These are phyloP conservation scores for Eupelmus urozonus DNA, from an alignment of 2,888 invertebrate genomes.

Conservation along the genomic window DNA sequence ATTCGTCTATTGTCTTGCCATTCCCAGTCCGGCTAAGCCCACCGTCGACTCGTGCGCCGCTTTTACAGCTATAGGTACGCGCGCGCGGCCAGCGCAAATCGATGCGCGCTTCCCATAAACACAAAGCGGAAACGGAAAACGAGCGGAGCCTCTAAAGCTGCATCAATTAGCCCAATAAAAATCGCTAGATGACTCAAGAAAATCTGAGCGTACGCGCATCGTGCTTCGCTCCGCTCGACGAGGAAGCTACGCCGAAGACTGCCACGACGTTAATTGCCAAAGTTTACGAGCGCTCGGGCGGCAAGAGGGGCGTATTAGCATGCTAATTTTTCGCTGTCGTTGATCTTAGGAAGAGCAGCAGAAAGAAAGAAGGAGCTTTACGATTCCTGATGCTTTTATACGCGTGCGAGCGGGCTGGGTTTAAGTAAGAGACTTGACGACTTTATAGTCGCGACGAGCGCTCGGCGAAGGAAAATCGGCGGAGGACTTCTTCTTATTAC, in stretches of 20 bases:
- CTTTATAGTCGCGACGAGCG: constrained; percentile 33
- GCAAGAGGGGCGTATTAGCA: constrained; percentile 69
- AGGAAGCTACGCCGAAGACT: no score
- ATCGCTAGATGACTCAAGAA: no score
- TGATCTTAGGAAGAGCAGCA: constrained; percentile 13
- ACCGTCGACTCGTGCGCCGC: not conserved
- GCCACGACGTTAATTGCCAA: constrained; percentile 70
- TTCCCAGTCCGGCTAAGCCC: not conserved
- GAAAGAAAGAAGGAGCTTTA: constrained; percentile 59
- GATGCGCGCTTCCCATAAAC: constrained; percentile 1
- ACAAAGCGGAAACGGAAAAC: constrained; percentile 32
- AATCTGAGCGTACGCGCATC: no score
- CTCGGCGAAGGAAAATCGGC: constrained; percentile 24
- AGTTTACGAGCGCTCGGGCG: constrained; percentile 70
- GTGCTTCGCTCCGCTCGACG: no score
- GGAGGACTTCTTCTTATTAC: constrained; percentile 47
- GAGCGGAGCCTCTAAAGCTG: constrained; percentile 12
- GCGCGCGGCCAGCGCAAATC: not conserved
- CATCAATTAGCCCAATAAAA: constrained; percentile 51
- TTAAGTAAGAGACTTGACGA: constrained; percentile 26
- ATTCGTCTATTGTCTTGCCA: constrained; percentile 13
- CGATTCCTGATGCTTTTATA: constrained; percentile 63
- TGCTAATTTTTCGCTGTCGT: constrained; percentile 71
- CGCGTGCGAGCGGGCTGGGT: not conserved
- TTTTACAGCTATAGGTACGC: no score